Percentiles rank a stretch among this genome's conserved stretches.
Evolutionary conservation across 37 sponge, comb jelly and placozoan species (phyloP).

Genomic region (Mnemiopsis leidyi): DNA sequence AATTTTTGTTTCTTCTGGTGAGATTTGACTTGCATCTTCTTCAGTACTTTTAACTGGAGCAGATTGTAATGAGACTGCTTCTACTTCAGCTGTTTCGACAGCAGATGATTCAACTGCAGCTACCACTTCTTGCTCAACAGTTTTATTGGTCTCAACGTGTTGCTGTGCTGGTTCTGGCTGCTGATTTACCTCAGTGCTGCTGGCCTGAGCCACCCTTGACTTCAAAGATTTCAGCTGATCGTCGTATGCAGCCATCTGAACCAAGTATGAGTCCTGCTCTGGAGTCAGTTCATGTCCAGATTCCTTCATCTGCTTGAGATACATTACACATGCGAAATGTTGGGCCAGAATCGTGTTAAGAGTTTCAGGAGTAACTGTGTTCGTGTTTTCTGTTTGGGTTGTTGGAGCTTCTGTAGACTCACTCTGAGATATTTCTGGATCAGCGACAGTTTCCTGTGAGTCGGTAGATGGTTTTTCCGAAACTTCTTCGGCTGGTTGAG

Average conservation of each 20-base stretch:
- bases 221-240: background rate
- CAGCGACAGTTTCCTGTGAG: background rate
- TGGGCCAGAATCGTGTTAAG: background rate
- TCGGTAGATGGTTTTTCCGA: background rate
- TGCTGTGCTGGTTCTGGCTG: no score
- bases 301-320: slow-evolving; percentile 24
- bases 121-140: background rate
- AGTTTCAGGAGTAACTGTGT: background rate
- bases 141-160: no score
- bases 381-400: background rate
- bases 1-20: background rate
- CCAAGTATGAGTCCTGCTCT: slow-evolving; percentile 52
- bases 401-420: background rate
- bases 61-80: background rate
- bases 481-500: background rate
- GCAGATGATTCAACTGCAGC: background rate
- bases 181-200: no score
- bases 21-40: background rate
- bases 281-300: background rate
- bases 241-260: slow-evolving; percentile 22
- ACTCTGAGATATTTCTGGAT: no score
- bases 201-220: background rate
- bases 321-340: slow-evolving; percentile 2
- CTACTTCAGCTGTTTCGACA: background rate
- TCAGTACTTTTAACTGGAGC: background rate